phyloP scores from a whole-genome alignment of 1,140 invertebrate genomes.

The Drosophila yakuba region DNA sequence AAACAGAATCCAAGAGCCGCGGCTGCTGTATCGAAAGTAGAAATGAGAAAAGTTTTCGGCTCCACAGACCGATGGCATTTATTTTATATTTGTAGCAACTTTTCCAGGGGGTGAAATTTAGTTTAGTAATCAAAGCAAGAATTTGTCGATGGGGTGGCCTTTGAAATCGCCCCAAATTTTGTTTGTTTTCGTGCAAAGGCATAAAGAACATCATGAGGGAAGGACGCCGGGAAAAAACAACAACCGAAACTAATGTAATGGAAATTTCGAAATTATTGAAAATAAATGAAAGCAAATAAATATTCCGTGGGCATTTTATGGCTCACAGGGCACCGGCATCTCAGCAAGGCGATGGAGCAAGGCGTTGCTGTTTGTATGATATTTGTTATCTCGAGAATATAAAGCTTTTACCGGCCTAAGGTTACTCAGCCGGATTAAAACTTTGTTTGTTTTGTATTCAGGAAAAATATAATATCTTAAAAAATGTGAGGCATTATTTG shows the following conservation, averaged over 20 bases:
- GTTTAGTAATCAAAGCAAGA: conserved; percentile 77
- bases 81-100: conserved; percentile 71
- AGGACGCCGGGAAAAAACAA: conserved; percentile 24
- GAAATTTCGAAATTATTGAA: conserved; percentile 82
- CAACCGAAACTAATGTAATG: conserved; percentile 77
- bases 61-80: conserved; percentile 53
- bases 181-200: conserved; percentile 77
- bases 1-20: conserved; percentile 25
- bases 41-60: conserved; percentile 80
- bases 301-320: conserved; percentile 69
- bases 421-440: conserved; percentile 3
- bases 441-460: background rate
- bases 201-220: conserved; percentile 69
- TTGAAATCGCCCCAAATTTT: conserved; percentile 62
- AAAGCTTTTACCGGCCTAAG: conserved; percentile 15
- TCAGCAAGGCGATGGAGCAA: conserved; percentile 57
- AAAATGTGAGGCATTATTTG: no score
- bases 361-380: conserved; percentile 52
- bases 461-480: background rate
- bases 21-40: conserved; percentile 71
- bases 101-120: conserved; percentile 54
- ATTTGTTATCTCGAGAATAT: conserved; percentile 26
- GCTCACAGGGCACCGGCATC: conserved; percentile 12
- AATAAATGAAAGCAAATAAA: conserved; percentile 84
- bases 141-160: conserved; percentile 36